Evolutionary conservation across 2,888 invertebrate species (phyloP), one percentile per base, ranked within the genome.

Genomic region (Aphodius granarius): DNA sequence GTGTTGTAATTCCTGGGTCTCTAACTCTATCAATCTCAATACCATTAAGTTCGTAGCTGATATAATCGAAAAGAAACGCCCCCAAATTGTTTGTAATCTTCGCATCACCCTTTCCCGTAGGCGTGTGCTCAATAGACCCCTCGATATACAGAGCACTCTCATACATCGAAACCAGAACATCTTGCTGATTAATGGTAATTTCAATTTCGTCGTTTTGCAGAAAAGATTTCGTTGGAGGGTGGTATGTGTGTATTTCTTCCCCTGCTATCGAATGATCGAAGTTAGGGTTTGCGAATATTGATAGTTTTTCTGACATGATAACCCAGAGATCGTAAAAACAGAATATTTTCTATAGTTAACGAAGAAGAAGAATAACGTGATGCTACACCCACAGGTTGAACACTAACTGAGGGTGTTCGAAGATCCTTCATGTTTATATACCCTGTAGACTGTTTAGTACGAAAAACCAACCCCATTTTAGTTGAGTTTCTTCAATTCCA

Each of bases 41-140:
- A 62, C 83, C 84, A 78, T 84, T 85, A n/a, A 84, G 62, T 77
- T 85, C 83, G 79, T 85, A 86, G 5, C 84, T 81, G 72, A 85
- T 82, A 78, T 83, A 82, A 73, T 85, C 83, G 77, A 85, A 84
- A 5, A 85, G 68, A 78, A 82, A 81, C 15, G 81, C 79, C n/a
- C 83, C 75, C 63, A 79, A 79, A 77, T 84, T 84, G 75, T 83
- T 84, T 19, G 76, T 77, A 20, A 79, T 21, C 16, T 18, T 21
- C 9, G 64, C 66, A 5, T 13, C 16, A 17, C 66, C 71, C 3
- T 63, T 20, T 20, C 63, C 71, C 9, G 62, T 70, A 65, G 15
- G 15, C 15, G 17, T 5, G 15, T 16, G n/a, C 16, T 17, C 64
- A n/a, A 66, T 23, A 16, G 5, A 65, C 13, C 66, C 66, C 21